These are phyloP conservation scores for Urocitellus parryii DNA, from an alignment of 2,113 vertebrate species.

Conservation along the genomic window DNA sequence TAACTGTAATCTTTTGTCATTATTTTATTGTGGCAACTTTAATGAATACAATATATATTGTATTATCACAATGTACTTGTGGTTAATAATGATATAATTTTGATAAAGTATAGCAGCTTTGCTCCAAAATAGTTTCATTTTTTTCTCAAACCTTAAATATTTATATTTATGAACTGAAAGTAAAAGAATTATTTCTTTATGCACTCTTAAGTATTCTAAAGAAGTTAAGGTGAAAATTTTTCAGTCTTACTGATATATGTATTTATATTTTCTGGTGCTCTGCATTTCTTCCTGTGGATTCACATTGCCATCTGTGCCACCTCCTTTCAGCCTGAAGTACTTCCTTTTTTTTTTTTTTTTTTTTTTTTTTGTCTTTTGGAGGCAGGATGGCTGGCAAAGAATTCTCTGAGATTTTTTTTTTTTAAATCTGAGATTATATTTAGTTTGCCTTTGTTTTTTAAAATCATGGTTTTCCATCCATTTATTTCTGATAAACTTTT, in stretches of 20 bases:
- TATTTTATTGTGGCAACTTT: background rate
- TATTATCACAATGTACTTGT: constrained; percentile 1
- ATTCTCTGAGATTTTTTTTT: background rate
- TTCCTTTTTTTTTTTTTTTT: background rate
- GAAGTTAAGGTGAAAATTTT: background rate
- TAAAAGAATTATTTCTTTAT: background rate
- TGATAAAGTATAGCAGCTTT: background rate
- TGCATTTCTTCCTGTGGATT: background rate
- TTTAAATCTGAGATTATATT: background rate
- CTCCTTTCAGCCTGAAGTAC: background rate
- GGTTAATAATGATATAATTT: background rate
- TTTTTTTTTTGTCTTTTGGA: background rate
- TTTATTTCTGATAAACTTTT: constrained; percentile 5
- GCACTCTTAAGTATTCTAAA: background rate
- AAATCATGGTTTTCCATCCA: background rate
- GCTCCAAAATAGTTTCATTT: background rate
- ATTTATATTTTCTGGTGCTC: background rate
- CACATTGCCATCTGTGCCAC: background rate
- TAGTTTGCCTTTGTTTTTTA: background rate
- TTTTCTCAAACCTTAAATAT: background rate
- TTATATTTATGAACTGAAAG: background rate
- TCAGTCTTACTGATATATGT: background rate
- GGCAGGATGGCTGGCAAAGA: background rate
- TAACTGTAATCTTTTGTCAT: background rate
- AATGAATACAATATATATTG: background rate